Evolutionary conservation across 2,888 invertebrate species (phyloP).

Genomic region (Stramonita haemastoma): DNA sequence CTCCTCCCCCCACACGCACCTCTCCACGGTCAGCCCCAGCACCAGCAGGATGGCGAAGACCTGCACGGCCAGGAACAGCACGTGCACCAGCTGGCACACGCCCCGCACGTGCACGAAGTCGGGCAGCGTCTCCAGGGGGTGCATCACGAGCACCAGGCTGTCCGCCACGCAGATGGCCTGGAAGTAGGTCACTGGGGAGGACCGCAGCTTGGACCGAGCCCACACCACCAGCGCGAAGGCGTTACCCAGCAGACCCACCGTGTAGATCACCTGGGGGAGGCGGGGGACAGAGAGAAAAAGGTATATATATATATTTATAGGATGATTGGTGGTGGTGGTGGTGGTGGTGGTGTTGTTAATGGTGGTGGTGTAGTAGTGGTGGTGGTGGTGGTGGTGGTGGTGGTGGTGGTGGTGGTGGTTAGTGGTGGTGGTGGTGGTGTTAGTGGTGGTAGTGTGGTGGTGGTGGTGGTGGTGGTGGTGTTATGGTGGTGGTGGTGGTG

Average conservation of each 20-base stretch:
- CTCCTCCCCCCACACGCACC: slow-evolving; percentile 1
- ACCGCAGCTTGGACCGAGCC: slow-evolving; percentile 37
- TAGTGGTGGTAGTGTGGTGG: background rate
- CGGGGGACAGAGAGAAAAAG: background rate
- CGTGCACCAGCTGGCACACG: slow-evolving; percentile 47
- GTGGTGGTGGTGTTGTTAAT: background rate
- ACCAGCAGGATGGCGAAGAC: slow-evolving; percentile 49
- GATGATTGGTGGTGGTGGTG: background rate
- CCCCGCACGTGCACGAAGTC: slow-evolving; percentile 40
- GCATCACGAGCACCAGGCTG: slow-evolving; percentile 47
- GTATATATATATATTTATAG: background rate
- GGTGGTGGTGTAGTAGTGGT: background rate
- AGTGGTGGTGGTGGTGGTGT: background rate
- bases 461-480: background rate
- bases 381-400: background rate
- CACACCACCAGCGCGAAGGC: slow-evolving; percentile 46
- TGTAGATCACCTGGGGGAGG: slow-evolving; percentile 40
- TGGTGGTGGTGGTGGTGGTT: background rate
- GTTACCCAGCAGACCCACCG: slow-evolving; percentile 46
- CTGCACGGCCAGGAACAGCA: slow-evolving; percentile 49
- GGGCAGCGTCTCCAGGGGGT: slow-evolving; percentile 42
- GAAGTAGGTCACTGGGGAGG: slow-evolving; percentile 47
- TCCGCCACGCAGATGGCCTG: slow-evolving; percentile 50
- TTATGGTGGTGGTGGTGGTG: no score
- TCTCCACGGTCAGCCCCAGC: slow-evolving; percentile 47